Base-by-base conservation (phyloP, 2,113 vertebrate species). In the Ardeotis arabs region DNA sequence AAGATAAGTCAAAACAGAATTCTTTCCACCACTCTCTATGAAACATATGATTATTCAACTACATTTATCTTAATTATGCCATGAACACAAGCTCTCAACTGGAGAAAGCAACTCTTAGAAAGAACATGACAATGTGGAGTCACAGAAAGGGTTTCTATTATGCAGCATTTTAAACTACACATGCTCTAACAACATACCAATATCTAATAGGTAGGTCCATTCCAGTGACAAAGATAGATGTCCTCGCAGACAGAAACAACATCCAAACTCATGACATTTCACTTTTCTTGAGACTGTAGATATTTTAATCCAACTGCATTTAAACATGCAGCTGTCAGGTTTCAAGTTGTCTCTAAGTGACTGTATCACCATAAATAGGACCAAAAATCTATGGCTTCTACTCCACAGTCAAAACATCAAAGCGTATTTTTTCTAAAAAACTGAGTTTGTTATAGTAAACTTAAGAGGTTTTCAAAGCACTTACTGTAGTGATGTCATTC, bases 401-500 rank as follows among this genome's bases (percentile, higher is more conserved):
- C 52, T 74, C 55, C 44, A 83, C 1, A 37, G 10, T 58, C 33
- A 86, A 88, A 93, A 80, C 22, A 74, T 7, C 13, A 4, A 68
- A 45, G 14, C 9, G 11, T 24, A 10, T 22, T 63, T 93, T 53
- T 74, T 24, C 17, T 28, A 52, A 37, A 70, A 87, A 53, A 19
- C 0, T 28, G 5, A 9, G 20, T 74, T 83, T 70, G 63, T 21
- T 67, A 2, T 8, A 80, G 39, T 4, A 66, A 82, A 53, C 4
- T 47, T 17, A 7, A 15, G 29, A 70, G 24, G n/a, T 59, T 87
- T 94, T 89, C 53, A 74, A 35, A 81, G 67, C 52, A 98, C 99
- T 98, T 99, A 99, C 99, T 99, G 99, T 96, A 99, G 96, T 28
- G 99, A 99, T 74, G 99, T 99, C 99, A 99, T 99, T 96, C 99